Conservation (phyloP, 2,888 invertebrate genomes). For the Petrolisthes cinctipes region DNA sequence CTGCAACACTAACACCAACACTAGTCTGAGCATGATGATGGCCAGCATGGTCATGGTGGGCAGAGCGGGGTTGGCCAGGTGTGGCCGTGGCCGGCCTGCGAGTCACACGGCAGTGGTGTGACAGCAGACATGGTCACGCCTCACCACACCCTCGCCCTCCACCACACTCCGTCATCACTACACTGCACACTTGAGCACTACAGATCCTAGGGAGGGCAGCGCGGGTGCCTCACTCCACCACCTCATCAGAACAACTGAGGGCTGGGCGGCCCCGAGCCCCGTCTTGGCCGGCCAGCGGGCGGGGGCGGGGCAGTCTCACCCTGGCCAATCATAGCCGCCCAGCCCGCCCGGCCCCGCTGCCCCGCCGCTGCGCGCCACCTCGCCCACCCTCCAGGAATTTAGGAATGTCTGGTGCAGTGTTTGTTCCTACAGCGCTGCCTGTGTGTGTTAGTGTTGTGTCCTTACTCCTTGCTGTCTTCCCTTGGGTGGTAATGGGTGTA, state of each 20-base stretch:
- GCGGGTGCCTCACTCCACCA: conserved; percentile 51
- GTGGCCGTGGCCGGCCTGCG: conserved; percentile 53
- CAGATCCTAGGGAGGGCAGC: conserved; percentile 46
- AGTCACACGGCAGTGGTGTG: conserved; percentile 47
- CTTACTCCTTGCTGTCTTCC: not conserved
- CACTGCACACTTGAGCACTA: conserved; percentile 40
- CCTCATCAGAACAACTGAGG: conserved; percentile 54
- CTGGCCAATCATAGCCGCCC: conserved; percentile 47
- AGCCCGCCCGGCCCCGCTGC: conserved; percentile 51
- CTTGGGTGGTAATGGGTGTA: not conserved
- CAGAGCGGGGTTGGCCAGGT: conserved; percentile 45
- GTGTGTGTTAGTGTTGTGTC: not conserved
- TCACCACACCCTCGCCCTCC: conserved; percentile 45
- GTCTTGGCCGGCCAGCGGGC: conserved; percentile 31
- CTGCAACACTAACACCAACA: conserved; percentile 66
- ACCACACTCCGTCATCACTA: conserved; percentile 43
- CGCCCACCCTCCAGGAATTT: conserved; percentile 61
- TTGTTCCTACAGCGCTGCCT: conserved; percentile 32
- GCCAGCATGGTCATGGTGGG: conserved; percentile 55
- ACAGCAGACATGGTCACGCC: conserved; percentile 50
- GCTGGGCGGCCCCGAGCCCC: conserved; percentile 41
- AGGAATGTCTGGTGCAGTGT: conserved; percentile 54
- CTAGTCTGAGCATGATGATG: conserved; percentile 65
- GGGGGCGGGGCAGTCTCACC: conserved; percentile 50
- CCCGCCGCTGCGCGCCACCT: conserved; percentile 50